A percentile compares a stretch with the other conserved stretches of the same genome.
Conservation (phyloP, 1,140 invertebrate species). For the Psilanteris sp. region DNA sequence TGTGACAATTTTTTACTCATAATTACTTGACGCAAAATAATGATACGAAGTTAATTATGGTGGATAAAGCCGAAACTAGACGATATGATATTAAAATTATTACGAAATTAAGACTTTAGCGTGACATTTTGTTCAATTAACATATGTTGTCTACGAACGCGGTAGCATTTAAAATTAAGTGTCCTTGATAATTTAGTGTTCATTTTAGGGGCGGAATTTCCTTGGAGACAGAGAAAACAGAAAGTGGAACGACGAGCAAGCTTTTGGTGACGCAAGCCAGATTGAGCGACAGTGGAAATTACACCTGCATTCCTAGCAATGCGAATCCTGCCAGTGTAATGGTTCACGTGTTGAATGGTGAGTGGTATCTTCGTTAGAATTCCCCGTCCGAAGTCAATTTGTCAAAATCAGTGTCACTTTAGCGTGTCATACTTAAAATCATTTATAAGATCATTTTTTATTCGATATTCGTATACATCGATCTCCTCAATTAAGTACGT, state of each 20-base stretch:
- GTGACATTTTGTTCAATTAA: too few relatives aligned
- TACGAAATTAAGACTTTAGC: too few relatives aligned
- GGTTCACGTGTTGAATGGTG: constrained; percentile 94
- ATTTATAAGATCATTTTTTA: constrained; percentile 13
- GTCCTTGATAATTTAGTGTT: constrained; percentile 78
- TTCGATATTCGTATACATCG: constrained; percentile 24
- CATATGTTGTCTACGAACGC: constrained; percentile 12
- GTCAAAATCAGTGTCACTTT: constrained; percentile 51
- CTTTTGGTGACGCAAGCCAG: constrained; percentile 92
- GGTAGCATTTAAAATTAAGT: constrained; percentile 63
- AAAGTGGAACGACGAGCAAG: constrained; percentile 91
- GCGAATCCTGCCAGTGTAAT: constrained; percentile 91
- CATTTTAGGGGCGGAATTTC: constrained; percentile 87
- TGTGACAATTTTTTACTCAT: constrained; percentile 1
- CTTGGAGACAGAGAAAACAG: constrained; percentile 94
- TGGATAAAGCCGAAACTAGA: too few relatives aligned
- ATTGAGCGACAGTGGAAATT: constrained; percentile 92
- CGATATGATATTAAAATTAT: too few relatives aligned
- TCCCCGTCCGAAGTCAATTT: constrained; percentile 49
- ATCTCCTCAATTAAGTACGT: constrained; percentile 5
- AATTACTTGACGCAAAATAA: constrained; percentile 15
- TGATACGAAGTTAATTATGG: constrained; percentile 9
- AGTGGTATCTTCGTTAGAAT: constrained; percentile 70
- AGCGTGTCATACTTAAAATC: constrained; percentile 20
- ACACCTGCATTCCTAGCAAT: constrained; percentile 92